Evolutionary conservation across 2,888 invertebrate species (phyloP), one percentile per base, ranked within the genome.

Genomic region (Drosophila aldrichi): DNA sequence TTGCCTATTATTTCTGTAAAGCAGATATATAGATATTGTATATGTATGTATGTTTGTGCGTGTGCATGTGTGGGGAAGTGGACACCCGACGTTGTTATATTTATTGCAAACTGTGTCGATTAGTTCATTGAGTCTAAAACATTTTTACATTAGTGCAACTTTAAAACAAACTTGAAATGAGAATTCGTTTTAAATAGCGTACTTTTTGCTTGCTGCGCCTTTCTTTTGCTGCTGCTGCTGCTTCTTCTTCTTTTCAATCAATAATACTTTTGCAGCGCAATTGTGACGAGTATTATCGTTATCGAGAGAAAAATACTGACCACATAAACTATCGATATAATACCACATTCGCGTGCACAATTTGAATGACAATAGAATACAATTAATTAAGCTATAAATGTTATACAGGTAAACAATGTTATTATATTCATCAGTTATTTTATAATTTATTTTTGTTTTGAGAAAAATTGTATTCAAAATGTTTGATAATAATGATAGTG

Each of bases 131-230:
- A 20, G 29, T 54, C 22, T n/a, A 7, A 54, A 48, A 64, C 14
- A 44, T 48, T 9, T 64, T 18, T 49, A 56, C 41, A 55, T 51
- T 9, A 46, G 5, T 25, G 46, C 48, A 20, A 51, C 14, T 57
- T 54, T 46, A 18, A 55, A 38, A 57, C 41, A 67, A 70, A 61
- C 43, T 67, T 65, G 43, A 57, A 38, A 29, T 46, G 16, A 18
- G 44, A 71, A 64, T 70, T 41, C 29, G 46, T 59, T 82, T 88
- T 74, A 61, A 77, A 79, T 61, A 66, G 55, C 44, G 66, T 70
- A 69, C 43, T 79, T 76, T 78, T 73, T 58, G 60, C 55, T 56
- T 56, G 88, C 88, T 84, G 82, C 82, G 83, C 88, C 86, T 88
- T 77, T 88, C 82, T 85, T 88, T 82, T 64, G 74, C 81, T 77